A percentile compares a stretch with the other conserved stretches of the same genome.
Evolutionary conservation across 2,113 vertebrate species (phyloP).

Genomic region (Lucifuga dentata): DNA sequence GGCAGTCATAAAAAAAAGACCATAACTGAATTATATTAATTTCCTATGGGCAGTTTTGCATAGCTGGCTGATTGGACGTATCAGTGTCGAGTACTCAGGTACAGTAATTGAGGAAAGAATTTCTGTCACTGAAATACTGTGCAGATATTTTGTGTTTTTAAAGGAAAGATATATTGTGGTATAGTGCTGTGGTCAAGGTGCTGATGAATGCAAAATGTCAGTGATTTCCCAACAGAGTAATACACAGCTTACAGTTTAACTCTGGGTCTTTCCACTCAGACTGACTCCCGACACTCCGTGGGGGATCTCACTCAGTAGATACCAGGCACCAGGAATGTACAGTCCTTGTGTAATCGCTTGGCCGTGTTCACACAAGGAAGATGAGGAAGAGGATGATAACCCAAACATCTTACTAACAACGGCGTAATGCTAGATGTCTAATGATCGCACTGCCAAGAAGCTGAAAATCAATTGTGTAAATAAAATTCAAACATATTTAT

Average conservation of each 20-base stretch:
- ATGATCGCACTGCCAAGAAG: neutral
- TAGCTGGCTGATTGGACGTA: slow-evolving; percentile 10
- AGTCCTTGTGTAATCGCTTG: slow-evolving; percentile 66
- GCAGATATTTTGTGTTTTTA: slow-evolving; percentile 7
- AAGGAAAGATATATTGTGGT: neutral
- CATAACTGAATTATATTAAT: slow-evolving; percentile 23
- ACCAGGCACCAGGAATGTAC: slow-evolving; percentile 77
- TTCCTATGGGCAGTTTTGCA: slow-evolving; percentile 18
- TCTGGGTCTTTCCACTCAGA: slow-evolving; percentile 39
- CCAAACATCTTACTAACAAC: slow-evolving; percentile 49
- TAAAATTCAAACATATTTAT: slow-evolving; percentile 1
- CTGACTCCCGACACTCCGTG: slow-evolving; percentile 64
- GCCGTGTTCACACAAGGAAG: slow-evolving; percentile 33
- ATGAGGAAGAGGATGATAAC: slow-evolving; percentile 46
- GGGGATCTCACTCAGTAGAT: slow-evolving; percentile 70
- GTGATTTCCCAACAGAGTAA: slow-evolving; percentile 54
- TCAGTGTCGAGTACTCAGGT: slow-evolving; percentile 15
- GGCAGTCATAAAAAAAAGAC: slow-evolving; percentile 1
- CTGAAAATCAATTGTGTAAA: neutral
- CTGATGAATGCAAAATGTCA: slow-evolving; percentile 27
- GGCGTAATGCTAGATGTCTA: slow-evolving; percentile 26
- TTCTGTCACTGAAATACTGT: neutral
- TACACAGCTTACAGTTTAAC: slow-evolving; percentile 39
- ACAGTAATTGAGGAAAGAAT: slow-evolving; percentile 18
- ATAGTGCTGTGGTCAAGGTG: neutral